phyloP scores from a whole-genome alignment of 2,113 vertebrate species.

The Xiphophorus couchianus region DNA sequence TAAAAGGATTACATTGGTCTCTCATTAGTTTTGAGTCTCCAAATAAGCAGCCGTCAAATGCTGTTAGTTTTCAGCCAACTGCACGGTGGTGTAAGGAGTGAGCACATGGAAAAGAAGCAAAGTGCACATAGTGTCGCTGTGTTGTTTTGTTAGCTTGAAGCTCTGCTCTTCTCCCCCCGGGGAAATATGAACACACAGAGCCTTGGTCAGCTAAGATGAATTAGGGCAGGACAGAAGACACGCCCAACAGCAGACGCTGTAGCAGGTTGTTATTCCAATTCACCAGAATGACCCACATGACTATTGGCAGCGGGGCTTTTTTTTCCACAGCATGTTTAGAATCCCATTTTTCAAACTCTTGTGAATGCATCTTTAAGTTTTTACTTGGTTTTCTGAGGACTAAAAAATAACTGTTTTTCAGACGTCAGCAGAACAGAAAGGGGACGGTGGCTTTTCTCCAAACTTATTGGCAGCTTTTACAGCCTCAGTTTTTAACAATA shows the following conservation, averaged over 20 bases:
- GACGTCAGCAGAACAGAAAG: slow-evolving; percentile 65
- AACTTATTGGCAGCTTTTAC: slow-evolving; percentile 70
- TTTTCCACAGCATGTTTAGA: slow-evolving; percentile 73
- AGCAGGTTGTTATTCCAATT: slow-evolving; percentile 70
- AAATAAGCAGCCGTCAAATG: slow-evolving; percentile 55
- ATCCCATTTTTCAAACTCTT: slow-evolving; percentile 75
- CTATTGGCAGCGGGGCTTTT: slow-evolving; percentile 72
- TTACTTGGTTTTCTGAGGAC: slow-evolving; percentile 49
- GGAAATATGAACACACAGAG: slow-evolving; percentile 58
- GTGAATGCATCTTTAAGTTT: slow-evolving; percentile 57
- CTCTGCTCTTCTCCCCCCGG: slow-evolving; percentile 39
- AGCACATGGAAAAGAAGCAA: slow-evolving; percentile 26
- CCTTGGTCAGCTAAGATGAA: slow-evolving; percentile 75
- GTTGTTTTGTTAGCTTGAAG: slow-evolving; percentile 31
- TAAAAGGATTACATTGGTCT: slow-evolving; percentile 56
- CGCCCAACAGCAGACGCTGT: slow-evolving; percentile 59
- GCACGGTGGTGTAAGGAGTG: slow-evolving; percentile 18
- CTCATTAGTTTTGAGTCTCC: slow-evolving; percentile 58
- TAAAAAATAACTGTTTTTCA: slow-evolving; percentile 77
- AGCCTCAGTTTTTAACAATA: slow-evolving; percentile 62
- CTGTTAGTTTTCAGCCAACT: slow-evolving; percentile 37
- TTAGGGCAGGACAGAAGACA: slow-evolving; percentile 72
- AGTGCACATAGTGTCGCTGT: slow-evolving; percentile 21
- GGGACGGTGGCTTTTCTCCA: slow-evolving; percentile 48
- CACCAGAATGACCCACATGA: slow-evolving; percentile 71